These are phyloP conservation scores for Bombus affinis DNA, from an alignment of 1,140 invertebrate genomes.

Conservation along the genomic window DNA sequence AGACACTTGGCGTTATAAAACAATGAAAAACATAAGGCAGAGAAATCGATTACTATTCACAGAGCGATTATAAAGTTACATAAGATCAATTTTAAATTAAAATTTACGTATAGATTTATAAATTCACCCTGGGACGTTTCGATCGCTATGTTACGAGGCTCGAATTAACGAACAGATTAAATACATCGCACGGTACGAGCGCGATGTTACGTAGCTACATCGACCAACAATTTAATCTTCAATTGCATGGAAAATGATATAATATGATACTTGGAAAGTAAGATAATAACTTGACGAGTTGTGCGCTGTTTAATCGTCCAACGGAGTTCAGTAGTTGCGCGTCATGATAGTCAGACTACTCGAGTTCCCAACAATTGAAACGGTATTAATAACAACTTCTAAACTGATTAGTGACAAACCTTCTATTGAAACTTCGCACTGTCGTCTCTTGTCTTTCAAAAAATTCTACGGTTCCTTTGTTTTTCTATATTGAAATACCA, in stretches of 20 bases:
- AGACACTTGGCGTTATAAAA: too few relatives aligned
- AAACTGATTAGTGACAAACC: constrained; percentile 14
- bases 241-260: constrained; percentile 22
- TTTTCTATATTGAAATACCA: neutral
- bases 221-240: constrained; percentile 12
- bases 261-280: neutral
- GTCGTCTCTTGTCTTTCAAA: neutral
- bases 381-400: constrained; percentile 38
- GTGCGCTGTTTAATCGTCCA: constrained; percentile 18
- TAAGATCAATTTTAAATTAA: constrained; percentile 47
- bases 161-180: constrained; percentile 34
- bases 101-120: constrained; percentile 49
- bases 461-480: neutral
- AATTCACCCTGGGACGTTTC: neutral
- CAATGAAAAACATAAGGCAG: too few relatives aligned
- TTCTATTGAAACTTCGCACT: neutral
- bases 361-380: constrained; percentile 18
- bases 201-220: neutral
- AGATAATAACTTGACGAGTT: constrained; percentile 14
- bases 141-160: neutral
- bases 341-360: constrained; percentile 26
- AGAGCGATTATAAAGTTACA: too few relatives aligned
- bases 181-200: neutral
- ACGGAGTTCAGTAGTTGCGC: constrained; percentile 14
- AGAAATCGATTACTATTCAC: too few relatives aligned